Evolutionary conservation across 2,113 vertebrate species (phyloP).

Genomic region (Eulacestoma nigropectus): DNA sequence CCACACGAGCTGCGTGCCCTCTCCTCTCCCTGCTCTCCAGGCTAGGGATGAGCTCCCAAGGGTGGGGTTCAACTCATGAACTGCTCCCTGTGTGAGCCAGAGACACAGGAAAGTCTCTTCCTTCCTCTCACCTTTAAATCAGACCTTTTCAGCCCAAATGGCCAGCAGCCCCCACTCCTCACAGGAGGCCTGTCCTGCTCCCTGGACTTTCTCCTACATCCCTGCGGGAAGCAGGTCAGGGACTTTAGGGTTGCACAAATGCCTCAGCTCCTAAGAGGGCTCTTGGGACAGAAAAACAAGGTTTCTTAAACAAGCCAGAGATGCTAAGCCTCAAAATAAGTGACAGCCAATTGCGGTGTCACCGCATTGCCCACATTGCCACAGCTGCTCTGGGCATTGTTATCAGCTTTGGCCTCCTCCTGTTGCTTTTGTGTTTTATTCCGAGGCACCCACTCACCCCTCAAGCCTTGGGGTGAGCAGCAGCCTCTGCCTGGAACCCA

Average conservation of each 20-base stretch:
- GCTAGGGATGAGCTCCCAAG: not conserved
- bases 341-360: not conserved
- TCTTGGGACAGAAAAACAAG: not conserved
- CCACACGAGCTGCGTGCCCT: not conserved
- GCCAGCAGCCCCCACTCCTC: not conserved
- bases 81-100: not conserved
- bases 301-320: not conserved
- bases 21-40: not conserved
- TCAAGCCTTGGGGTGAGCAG: not conserved
- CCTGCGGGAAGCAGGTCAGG: not conserved
- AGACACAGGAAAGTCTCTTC: not conserved
- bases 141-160: not conserved
- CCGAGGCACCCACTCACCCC: not conserved
- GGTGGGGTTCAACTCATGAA: not conserved
- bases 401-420: conserved; percentile 5
- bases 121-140: not conserved
- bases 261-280: not conserved
- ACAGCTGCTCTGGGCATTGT: conserved; percentile 13
- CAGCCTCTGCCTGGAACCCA: not conserved
- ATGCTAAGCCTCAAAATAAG: not conserved
- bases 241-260: not conserved
- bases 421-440: not conserved
- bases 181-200: not conserved
- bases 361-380: not conserved
- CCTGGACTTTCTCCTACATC: not conserved